Base-by-base conservation (phyloP, 2,797 vertebrate species). In the Aeoliscus strigatus region DNA sequence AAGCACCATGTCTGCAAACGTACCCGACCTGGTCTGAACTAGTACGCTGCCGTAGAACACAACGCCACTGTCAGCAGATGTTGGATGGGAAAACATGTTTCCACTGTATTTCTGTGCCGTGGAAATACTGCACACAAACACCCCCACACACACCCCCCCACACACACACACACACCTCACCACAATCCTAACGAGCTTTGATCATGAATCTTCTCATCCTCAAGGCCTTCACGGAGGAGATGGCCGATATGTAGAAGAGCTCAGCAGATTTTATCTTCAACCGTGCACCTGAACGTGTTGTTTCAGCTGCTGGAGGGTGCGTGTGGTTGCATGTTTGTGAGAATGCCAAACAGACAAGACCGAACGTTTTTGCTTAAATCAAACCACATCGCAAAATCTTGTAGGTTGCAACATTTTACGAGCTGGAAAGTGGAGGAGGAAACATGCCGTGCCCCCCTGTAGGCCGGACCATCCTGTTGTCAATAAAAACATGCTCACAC, bases 51-150 rank as follows among this genome's bases (percentile, higher is more conserved):
- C 34, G 27, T 45, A 44, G 27, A 44, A 55, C 14, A 27, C 29
- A 36, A 40, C 30, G 43, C 30, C 36, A 18, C 42, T 31, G 40
- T 56, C 39, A 53, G 39, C 61, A 50, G 49, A 54, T 5, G 26
- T 27, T 54, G 51, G 26, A 46, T 33, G 16, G 38, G 51, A 59
- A 54, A 63, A 71, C 21, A 24, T 41, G 61, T 39, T 38, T 38
- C 23, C 49, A 8, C 46, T 65, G 69, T 13, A 32, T 46, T 59
- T 16, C 43, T 1, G 35, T 7, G 33, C 53, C 49, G 15, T 25
- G 36, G 47, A 13, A n/a, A n/a, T n/a, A n/a, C n/a, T n/a, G n/a
- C n/a, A n/a, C n/a, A n/a, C n/a, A n/a, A n/a, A n/a, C n/a, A n/a
- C n/a, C n/a, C n/a, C n/a, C n/a, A n/a, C n/a, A n/a, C n/a, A n/a